Percentiles rank a stretch among this genome's conserved stretches.
Conservation (phyloP, 2,113 vertebrate genomes). For the Natator depressus region DNA sequence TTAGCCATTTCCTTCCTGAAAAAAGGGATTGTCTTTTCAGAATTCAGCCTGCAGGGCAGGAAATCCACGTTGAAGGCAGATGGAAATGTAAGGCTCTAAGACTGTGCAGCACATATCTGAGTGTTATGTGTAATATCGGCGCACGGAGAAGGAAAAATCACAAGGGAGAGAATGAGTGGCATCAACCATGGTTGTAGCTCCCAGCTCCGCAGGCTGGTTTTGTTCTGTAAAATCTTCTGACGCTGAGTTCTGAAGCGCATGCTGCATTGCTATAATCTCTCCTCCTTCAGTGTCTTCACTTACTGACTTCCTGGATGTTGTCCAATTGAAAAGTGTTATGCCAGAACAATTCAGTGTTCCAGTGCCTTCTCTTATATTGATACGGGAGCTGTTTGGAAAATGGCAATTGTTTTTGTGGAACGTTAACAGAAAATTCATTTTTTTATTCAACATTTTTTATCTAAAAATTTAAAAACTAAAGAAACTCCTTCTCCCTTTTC, state of each 20-base stretch:
- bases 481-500: background rate
- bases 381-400: background rate
- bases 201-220: background rate
- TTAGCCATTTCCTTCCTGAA: background rate
- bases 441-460: background rate
- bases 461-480: background rate
- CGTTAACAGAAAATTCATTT: background rate
- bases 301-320: background rate
- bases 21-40: background rate
- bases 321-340: background rate
- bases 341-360: fast-evolving
- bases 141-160: background rate
- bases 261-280: background rate
- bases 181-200: background rate
- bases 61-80: background rate
- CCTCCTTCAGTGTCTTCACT: background rate
- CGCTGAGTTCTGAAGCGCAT: background rate
- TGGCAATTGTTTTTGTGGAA: background rate
- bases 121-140: background rate
- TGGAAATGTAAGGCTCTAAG: background rate
- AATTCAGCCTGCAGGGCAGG: background rate
- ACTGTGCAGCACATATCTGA: background rate
- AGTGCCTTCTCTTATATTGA: background rate
- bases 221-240: background rate
- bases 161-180: background rate